Evolutionary conservation across 1,140 invertebrate species (phyloP).

Genomic region (Cheumatopsyche charites): DNA sequence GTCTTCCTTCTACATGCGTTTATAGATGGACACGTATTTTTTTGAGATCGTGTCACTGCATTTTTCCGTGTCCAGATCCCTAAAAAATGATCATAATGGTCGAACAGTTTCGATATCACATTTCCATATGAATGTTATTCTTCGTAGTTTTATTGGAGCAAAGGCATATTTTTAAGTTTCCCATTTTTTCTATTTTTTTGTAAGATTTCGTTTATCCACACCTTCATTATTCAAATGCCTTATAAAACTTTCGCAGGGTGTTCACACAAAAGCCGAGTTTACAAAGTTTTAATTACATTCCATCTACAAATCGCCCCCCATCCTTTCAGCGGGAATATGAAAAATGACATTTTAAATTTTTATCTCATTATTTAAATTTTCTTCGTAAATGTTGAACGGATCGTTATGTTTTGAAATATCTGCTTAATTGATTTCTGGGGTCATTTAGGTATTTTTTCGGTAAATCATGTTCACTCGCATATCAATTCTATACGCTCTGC

Average conservation of each 20-base stretch:
- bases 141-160: not conserved
- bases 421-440: not conserved
- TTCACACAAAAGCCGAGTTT: slow-evolving; percentile 21
- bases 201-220: not conserved
- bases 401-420: not conserved
- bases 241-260: slow-evolving; percentile 5
- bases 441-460: not conserved
- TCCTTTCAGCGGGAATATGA: not conserved
- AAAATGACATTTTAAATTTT: too few species aligned
- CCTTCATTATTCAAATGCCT: slow-evolving; percentile 15
- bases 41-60: not conserved
- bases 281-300: slow-evolving; percentile 43
- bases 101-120: too few species aligned
- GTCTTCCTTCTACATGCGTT: too few species aligned
- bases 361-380: too few species aligned
- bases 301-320: slow-evolving; percentile 4
- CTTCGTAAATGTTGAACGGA: too few species aligned
- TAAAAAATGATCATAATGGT: too few species aligned
- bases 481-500: not conserved
- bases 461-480: too few species aligned
- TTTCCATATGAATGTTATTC: not conserved
- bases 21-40: not conserved
- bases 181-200: not conserved
- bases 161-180: not conserved
- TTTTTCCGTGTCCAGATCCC: not conserved